A percentile compares a stretch with the other conserved stretches of the same genome.
Conservation (phyloP, 2,113 vertebrate genomes). For the Cinclus cinclus region DNA sequence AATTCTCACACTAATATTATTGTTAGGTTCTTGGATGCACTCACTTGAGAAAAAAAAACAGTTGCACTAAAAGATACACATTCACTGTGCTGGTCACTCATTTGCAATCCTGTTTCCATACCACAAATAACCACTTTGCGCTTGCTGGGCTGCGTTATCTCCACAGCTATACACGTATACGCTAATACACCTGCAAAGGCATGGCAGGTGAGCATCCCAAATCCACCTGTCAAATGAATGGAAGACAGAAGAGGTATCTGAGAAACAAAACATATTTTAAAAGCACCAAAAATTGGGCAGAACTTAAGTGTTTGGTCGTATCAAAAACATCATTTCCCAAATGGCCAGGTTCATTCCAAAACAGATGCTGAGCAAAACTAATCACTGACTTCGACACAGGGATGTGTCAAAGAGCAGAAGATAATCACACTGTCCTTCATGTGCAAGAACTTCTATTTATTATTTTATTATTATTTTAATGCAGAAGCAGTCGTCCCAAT, state of each 20-base stretch:
- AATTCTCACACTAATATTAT: neutral
- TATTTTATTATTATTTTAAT: constrained; percentile 73
- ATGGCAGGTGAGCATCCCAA: neutral
- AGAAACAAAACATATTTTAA: neutral
- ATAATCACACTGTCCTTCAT: neutral
- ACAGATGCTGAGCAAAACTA: neutral
- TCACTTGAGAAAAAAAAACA: neutral
- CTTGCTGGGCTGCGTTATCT: neutral
- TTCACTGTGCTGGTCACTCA: neutral
- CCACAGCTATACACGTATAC: neutral
- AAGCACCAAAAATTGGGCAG: neutral
- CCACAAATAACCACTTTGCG: neutral
- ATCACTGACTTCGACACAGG: constrained; percentile 1
- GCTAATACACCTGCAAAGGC: neutral
- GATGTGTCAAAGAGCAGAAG: constrained; percentile 36
- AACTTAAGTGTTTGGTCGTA: neutral
- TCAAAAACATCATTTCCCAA: neutral
- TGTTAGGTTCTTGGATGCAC: neutral
- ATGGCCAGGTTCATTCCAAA: neutral
- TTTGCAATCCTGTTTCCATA: neutral
- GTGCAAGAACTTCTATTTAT: constrained; percentile 16
- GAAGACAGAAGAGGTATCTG: neutral
- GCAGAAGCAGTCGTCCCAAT: constrained; percentile 72
- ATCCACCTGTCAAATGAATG: neutral
- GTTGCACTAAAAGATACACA: neutral